Percentiles rank a stretch among this genome's conserved stretches.
Evolutionary conservation across 2,113 vertebrate species (phyloP).

Genomic region (Pseudorasbora parva): DNA sequence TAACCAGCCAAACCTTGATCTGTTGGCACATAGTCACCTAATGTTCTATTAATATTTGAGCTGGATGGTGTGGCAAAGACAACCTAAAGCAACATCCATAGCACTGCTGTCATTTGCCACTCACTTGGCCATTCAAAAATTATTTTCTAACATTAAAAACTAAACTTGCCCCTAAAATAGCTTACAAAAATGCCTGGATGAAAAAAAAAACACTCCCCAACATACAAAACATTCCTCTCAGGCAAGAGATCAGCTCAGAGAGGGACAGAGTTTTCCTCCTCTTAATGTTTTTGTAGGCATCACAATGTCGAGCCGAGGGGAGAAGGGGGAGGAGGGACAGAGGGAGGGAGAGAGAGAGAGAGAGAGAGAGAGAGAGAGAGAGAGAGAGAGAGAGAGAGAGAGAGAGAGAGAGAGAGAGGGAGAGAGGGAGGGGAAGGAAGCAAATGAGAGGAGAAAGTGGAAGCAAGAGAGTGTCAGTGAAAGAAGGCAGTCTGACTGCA

Average conservation of each 20-base stretch:
- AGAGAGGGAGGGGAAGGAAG: slow-evolving; percentile 44
- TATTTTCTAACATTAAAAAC: neutral
- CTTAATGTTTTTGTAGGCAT: slow-evolving; percentile 51
- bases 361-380: slow-evolving; percentile 36
- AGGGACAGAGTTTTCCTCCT: slow-evolving; percentile 40
- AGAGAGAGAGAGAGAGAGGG: slow-evolving; percentile 17
- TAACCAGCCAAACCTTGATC: neutral
- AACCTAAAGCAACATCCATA: neutral
- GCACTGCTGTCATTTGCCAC: neutral
- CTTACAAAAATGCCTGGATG: neutral
- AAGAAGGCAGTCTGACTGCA: slow-evolving; percentile 55
- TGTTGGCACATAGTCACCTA: neutral
- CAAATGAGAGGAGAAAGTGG: slow-evolving; percentile 47
- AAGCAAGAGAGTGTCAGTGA: slow-evolving; percentile 63
- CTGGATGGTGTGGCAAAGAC: neutral
- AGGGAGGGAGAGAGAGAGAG: slow-evolving; percentile 35
- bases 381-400: slow-evolving; percentile 11
- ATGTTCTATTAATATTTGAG: neutral
- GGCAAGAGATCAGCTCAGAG: neutral
- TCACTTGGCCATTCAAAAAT: neutral
- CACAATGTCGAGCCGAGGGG: slow-evolving; percentile 44
- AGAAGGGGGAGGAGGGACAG: slow-evolving; percentile 51
- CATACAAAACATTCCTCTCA: slow-evolving; percentile 9
- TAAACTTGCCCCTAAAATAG: neutral
- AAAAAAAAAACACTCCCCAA: neutral